These are phyloP conservation scores for Scomber japonicus DNA, from an alignment of 2,113 vertebrate species.

Conservation along the genomic window DNA sequence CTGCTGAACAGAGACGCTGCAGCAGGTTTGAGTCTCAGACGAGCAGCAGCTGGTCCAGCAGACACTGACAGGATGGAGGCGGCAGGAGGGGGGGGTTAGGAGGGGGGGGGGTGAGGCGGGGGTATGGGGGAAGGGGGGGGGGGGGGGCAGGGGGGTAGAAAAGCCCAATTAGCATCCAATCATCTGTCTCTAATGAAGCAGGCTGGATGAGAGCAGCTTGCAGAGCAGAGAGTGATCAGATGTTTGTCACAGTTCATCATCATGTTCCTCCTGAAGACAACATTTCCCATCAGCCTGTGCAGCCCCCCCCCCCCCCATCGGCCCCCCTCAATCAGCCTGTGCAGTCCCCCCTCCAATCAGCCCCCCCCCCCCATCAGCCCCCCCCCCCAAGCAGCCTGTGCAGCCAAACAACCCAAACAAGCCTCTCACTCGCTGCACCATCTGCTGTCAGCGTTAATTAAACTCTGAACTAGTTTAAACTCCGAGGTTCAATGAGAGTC, in stretches of 20 bases:
- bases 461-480: too few species aligned
- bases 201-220: slow-evolving; percentile 36
- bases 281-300: slow-evolving; percentile 22
- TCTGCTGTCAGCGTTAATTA: slow-evolving; percentile 23
- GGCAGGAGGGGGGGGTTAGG: too few species aligned
- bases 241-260: too few species aligned
- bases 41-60: slow-evolving; percentile 56
- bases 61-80: background rate
- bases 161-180: slow-evolving; percentile 48
- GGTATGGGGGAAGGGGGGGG: background rate
- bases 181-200: slow-evolving; percentile 43
- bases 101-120: background rate
- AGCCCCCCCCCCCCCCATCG: too few species aligned
- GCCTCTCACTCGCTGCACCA: slow-evolving; percentile 16
- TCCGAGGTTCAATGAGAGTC: too few species aligned
- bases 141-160: background rate
- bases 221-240: slow-evolving; percentile 7
- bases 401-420: background rate
- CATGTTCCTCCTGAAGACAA: background rate
- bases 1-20: slow-evolving; percentile 9
- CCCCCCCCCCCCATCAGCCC: too few species aligned
- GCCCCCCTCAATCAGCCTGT: too few species aligned
- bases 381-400: too few species aligned
- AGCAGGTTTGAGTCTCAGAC: slow-evolving; percentile 29
- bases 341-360: too few species aligned